Percentiles rank a stretch among this genome's conserved stretches.
Conservation (phyloP, 2,113 vertebrate species). For the Callospermophilus lateralis region DNA sequence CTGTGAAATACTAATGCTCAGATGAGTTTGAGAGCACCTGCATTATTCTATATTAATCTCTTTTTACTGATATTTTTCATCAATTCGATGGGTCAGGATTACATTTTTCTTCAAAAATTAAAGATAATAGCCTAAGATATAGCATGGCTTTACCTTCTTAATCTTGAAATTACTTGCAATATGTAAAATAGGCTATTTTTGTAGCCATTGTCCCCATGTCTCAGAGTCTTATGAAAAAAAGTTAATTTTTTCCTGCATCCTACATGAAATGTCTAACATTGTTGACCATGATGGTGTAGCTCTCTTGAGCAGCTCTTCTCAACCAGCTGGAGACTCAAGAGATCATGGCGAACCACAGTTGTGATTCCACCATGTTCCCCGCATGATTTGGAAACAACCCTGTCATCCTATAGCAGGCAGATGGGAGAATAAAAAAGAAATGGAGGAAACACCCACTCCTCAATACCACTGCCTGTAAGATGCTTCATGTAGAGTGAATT, state of each 20-base stretch:
- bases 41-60: not conserved
- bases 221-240: not conserved
- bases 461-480: not conserved
- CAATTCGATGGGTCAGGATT: not conserved
- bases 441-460: not conserved
- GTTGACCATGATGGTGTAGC: not conserved
- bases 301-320: not conserved
- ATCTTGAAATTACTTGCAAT: not conserved
- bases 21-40: not conserved
- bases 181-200: not conserved
- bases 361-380: not conserved
- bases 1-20: not conserved
- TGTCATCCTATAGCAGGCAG: not conserved
- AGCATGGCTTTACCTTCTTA: not conserved
- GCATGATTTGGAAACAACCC: not conserved
- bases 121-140: not conserved
- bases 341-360: not conserved
- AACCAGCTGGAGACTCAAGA: not conserved
- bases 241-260: not conserved
- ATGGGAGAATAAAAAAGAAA: not conserved
- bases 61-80: slow-evolving; percentile 2
- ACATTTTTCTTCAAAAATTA: not conserved
- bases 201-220: not conserved
- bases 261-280: not conserved
- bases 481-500: not conserved